A percentile compares a stretch with the other conserved stretches of the same genome.
Evolutionary conservation across 2,113 vertebrate species (phyloP).

Genomic region (Semnornis frantzii): DNA sequence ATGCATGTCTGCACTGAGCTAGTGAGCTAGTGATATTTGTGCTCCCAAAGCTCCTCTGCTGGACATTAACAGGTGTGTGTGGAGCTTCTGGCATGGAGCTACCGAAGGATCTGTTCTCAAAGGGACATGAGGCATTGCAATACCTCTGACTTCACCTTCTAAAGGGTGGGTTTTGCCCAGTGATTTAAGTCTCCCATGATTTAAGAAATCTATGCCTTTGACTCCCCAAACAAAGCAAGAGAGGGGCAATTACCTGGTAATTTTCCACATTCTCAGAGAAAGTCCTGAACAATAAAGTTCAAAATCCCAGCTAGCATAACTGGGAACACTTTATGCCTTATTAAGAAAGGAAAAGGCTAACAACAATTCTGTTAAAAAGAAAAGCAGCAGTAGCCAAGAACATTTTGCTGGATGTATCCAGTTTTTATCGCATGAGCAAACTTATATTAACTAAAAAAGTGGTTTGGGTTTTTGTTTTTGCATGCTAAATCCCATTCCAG

Average conservation of each 20-base stretch:
- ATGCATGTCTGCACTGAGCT: not conserved
- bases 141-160: not conserved
- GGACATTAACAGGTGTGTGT: not conserved
- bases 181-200: not conserved
- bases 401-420: not conserved
- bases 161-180: not conserved
- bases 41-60: not conserved
- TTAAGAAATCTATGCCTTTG: not conserved
- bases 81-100: not conserved
- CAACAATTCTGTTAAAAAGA: not conserved
- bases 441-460: not conserved
- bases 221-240: not conserved
- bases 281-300: constrained; percentile 28
- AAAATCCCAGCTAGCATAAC: not conserved
- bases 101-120: not conserved
- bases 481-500: not conserved
- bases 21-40: not conserved
- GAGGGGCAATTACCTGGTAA: constrained; percentile 9
- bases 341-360: not conserved
- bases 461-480: not conserved
- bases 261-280: constrained; percentile 15
- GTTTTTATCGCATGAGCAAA: not conserved
- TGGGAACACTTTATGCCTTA: constrained; percentile 28
- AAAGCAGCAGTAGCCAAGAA: not conserved
- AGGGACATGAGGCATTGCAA: not conserved